phyloP scores from a whole-genome alignment of 2,113 vertebrate genomes.

The Todiramphus saurophagus region DNA sequence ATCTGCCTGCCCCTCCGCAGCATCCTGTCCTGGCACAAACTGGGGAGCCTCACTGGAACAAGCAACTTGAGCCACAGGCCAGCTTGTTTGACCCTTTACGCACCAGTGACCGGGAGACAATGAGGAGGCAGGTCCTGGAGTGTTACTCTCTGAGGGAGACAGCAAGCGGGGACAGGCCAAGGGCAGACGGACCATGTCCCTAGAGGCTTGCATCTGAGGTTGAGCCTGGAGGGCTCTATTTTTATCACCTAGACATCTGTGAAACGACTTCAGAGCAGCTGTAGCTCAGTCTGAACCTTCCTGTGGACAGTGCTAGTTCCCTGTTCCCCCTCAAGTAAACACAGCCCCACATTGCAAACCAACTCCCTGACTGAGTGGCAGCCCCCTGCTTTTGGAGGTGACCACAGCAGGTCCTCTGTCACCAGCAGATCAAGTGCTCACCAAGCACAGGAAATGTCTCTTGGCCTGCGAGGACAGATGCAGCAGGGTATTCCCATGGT shows the following conservation, averaged over 20 bases:
- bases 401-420: not conserved
- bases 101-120: accelerated
- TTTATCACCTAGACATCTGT: not conserved
- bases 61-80: not conserved
- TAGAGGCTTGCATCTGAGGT: accelerated
- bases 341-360: accelerated
- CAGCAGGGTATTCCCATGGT: not conserved
- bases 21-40: not conserved
- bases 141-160: accelerated
- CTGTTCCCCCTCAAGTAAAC: not conserved
- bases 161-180: not conserved
- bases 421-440: not conserved
- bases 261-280: not conserved
- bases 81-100: not conserved
- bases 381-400: not conserved
- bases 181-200: not conserved
- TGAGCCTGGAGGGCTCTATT: not conserved
- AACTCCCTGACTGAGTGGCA: accelerated
- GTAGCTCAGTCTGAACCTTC: not conserved
- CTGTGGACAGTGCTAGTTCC: not conserved
- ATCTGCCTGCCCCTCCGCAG: not conserved
- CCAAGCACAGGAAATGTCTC: not conserved
- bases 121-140: not conserved
- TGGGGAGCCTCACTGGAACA: not conserved
- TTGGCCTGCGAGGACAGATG: accelerated